Conservation (phyloP, 1,140 invertebrate genomes). For the Calosoma granatense region DNA sequence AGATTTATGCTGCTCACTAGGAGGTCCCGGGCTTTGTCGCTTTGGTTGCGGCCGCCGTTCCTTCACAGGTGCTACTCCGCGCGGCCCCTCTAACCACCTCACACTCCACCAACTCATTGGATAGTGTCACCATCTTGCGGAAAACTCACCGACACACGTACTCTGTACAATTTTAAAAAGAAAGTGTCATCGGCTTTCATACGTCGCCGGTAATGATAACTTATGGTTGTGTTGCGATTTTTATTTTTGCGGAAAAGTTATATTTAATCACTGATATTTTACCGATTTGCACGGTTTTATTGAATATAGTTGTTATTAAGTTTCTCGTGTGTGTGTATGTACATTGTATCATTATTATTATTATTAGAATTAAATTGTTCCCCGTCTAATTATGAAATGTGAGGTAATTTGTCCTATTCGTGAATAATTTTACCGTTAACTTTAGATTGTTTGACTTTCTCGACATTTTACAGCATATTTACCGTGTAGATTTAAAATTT, state of each 20-base stretch:
- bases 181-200: not conserved
- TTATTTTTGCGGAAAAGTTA: not conserved
- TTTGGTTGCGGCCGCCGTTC: not conserved
- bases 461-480: no score
- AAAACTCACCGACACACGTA: not conserved
- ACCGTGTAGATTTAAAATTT: no score
- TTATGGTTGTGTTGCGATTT: not conserved
- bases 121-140: not conserved
- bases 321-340: not conserved
- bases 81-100: not conserved
- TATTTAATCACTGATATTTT: not conserved
- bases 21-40: not conserved
- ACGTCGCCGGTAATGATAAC: conserved; percentile 1
- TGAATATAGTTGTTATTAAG: not conserved
- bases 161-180: not conserved
- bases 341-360: not conserved
- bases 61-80: not conserved
- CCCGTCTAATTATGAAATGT: no score
- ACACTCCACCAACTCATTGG: not conserved
- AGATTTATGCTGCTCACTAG: conserved; percentile 6
- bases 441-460: no score
- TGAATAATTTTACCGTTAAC: no score
- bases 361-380: no score
- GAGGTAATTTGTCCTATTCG: no score
- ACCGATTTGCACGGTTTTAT: not conserved